A percentile compares a stretch with the other conserved stretches of the same genome.
phyloP scores from a whole-genome alignment of 2,113 vertebrate species.

The Syrrhaptes paradoxus region DNA sequence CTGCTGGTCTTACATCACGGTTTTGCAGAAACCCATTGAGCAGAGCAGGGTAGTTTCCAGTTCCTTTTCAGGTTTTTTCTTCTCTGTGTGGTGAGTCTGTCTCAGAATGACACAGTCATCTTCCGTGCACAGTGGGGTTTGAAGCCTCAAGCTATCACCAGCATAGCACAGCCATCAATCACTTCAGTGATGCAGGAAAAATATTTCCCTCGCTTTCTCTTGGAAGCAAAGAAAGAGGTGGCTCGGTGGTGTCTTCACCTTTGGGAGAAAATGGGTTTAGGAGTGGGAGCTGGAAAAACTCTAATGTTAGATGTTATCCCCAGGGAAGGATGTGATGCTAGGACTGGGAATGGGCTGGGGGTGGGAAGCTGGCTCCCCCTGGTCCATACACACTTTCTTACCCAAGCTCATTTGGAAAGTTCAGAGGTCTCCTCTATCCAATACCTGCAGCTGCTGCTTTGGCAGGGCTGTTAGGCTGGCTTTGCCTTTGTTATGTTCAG shows the following conservation, averaged over 20 bases:
- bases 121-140: not conserved
- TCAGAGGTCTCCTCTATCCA: constrained; percentile 7
- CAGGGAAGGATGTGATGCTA: not conserved
- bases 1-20: not conserved
- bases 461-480: not conserved
- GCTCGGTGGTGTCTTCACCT: not conserved
- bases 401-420: not conserved
- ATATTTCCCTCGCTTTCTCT: not conserved
- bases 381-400: not conserved
- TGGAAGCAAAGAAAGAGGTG: not conserved
- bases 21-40: not conserved
- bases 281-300: not conserved
- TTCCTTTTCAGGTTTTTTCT: not conserved
- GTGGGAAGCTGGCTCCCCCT: not conserved
- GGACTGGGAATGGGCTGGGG: not conserved
- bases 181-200: not conserved
- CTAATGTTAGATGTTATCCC: not conserved
- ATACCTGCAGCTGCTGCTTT: constrained; percentile 41
- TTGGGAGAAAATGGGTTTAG: not conserved
- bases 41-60: not conserved
- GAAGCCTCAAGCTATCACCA: not conserved
- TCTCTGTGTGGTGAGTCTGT: not conserved
- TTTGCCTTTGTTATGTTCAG: constrained; percentile 14
- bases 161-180: not conserved
- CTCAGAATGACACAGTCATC: not conserved